Conservation (phyloP, 2,797 vertebrate species). For the Bradypus variegatus region DNA sequence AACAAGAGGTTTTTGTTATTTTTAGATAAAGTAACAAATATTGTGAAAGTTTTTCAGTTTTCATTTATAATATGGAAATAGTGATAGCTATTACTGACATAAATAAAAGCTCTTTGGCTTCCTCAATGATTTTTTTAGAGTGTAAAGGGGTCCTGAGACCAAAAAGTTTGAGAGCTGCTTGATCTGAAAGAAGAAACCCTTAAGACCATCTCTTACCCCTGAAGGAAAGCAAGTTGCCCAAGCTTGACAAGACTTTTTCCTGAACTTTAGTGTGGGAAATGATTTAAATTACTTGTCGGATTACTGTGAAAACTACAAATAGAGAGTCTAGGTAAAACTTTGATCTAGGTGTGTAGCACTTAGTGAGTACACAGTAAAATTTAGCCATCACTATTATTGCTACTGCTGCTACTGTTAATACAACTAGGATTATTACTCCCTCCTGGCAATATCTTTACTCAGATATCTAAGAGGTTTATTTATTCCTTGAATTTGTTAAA, state of each 20-base stretch:
- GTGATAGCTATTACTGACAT: background rate
- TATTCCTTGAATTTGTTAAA: constrained; percentile 17
- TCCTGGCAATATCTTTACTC: background rate
- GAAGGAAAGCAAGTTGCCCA: background rate
- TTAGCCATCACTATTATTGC: background rate
- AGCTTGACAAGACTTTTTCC: background rate
- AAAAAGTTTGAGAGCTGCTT: background rate
- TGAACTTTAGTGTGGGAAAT: background rate
- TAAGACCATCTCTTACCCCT: background rate
- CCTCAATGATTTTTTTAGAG: background rate
- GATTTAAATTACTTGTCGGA: background rate
- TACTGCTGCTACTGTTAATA: background rate
- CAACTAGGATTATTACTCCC: background rate
- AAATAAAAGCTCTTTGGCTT: background rate
- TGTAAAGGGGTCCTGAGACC: background rate
- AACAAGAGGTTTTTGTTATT: background rate
- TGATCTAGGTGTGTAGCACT: background rate
- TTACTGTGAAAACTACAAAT: background rate
- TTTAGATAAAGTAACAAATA: background rate
- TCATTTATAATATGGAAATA: background rate
- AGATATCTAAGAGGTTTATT: background rate
- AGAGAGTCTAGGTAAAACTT: background rate
- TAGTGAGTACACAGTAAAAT: background rate
- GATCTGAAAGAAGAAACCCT: background rate
- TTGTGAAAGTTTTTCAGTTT: background rate